Evolutionary conservation across 2,797 vertebrate genomes (phyloP).

Genomic region (Chaetodon trifasciatus): DNA sequence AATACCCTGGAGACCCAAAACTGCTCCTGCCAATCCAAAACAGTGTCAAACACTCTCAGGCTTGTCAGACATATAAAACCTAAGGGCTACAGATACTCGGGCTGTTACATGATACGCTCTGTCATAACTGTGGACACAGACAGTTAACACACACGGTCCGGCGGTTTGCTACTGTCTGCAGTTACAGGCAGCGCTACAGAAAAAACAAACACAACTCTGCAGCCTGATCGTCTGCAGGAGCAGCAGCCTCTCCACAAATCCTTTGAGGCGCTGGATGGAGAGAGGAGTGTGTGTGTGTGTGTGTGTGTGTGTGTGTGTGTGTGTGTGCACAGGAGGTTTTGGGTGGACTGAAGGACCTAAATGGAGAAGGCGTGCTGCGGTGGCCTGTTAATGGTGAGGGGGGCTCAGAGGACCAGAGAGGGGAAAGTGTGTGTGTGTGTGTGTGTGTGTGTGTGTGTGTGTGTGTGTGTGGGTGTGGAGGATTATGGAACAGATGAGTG

Average conservation of each 20-base stretch:
- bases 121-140: constrained; percentile 65
- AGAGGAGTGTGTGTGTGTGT: constrained; percentile 16
- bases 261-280: constrained; percentile 79
- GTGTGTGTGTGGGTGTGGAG: constrained; percentile 20
- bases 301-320: constrained; percentile 16
- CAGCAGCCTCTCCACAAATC: constrained; percentile 85
- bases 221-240: constrained; percentile 60
- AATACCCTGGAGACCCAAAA: constrained; percentile 25
- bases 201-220: constrained; percentile 70
- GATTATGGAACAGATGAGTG: constrained; percentile 19
- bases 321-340: constrained; percentile 4
- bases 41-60: constrained; percentile 49
- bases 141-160: constrained; percentile 49
- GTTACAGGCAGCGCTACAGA: constrained; percentile 64
- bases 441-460: constrained; percentile 6
- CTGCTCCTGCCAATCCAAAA: constrained; percentile 40
- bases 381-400: constrained; percentile 55
- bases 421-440: constrained; percentile 21
- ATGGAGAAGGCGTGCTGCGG: constrained; percentile 55
- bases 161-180: constrained; percentile 79
- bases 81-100: constrained; percentile 32
- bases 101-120: constrained; percentile 55
- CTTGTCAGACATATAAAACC: constrained; percentile 47
- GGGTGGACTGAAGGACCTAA: constrained; percentile 33
- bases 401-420: constrained; percentile 31